Percentiles rank a stretch among this genome's conserved stretches.
Conservation (phyloP, 2,113 vertebrate genomes). For the Ranitomeya variabilis region DNA sequence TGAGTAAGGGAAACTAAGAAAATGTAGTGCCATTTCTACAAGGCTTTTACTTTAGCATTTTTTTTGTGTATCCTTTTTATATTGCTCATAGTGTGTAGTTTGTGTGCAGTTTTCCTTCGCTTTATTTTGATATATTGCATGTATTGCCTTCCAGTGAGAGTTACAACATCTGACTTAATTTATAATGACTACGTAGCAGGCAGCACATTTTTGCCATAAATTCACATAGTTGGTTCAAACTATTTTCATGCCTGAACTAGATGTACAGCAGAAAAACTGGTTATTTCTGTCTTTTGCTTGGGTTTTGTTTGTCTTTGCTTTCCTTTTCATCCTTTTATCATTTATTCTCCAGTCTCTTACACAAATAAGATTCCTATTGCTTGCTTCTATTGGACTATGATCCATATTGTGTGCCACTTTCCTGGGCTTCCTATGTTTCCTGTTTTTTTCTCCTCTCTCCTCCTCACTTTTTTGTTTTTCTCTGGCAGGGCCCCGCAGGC, state of each 20-base stretch:
- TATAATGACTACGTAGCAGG: background rate
- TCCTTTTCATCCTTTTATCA: background rate
- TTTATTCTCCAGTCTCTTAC: background rate
- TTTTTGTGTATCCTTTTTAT: no score
- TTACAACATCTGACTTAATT: background rate
- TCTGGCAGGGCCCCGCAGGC: conserved; percentile 38
- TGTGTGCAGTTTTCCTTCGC: no score
- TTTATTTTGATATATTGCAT: no score
- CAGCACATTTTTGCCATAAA: background rate
- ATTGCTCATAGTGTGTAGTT: no score
- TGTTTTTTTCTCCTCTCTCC: background rate
- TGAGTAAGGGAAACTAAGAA: no score
- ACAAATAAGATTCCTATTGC: background rate
- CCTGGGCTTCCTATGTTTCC: background rate
- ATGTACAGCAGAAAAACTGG: background rate
- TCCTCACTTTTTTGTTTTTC: background rate
- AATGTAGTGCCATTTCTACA: no score
- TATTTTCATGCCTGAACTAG: background rate
- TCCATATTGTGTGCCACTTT: background rate
- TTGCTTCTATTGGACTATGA: background rate
- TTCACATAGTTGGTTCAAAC: background rate
- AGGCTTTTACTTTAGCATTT: no score
- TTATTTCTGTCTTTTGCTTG: background rate
- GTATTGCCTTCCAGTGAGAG: background rate
- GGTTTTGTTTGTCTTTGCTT: background rate